A percentile compares a stretch with the other conserved stretches of the same genome.
phyloP scores from a whole-genome alignment of 2,797 vertebrate genomes.

The Sebastolobus alascanus region DNA sequence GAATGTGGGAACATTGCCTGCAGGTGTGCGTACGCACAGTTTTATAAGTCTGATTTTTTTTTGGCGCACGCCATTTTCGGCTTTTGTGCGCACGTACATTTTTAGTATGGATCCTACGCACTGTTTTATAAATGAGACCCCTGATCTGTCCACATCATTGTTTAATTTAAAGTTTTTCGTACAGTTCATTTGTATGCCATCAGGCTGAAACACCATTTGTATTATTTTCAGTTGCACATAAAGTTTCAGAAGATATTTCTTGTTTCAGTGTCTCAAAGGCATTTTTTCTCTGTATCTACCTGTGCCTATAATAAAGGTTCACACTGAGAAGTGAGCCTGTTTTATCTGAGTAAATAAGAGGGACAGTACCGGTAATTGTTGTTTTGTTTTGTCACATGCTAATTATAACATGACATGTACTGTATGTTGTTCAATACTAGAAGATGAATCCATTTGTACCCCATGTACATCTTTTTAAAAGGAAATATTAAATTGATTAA shows the following conservation, averaged over 20 bases:
- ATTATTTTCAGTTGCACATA: slow-evolving; percentile 37
- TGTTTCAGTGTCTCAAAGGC: slow-evolving; percentile 35
- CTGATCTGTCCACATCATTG: slow-evolving; percentile 6
- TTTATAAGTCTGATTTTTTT: no score
- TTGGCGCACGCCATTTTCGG: no score
- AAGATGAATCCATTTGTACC: slow-evolving; percentile 61
- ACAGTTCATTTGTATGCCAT: neutral
- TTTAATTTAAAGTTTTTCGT: slow-evolving; percentile 2
- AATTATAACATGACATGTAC: slow-evolving; percentile 77
- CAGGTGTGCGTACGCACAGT: no score
- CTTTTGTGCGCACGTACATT: no score
- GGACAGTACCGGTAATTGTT: slow-evolving; percentile 62
- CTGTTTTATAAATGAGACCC: no score
- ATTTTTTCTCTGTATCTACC: slow-evolving; percentile 42
- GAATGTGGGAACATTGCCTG: no score
- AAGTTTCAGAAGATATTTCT: slow-evolving; percentile 11
- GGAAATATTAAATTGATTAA: slow-evolving; percentile 82
- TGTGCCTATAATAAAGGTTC: slow-evolving; percentile 47
- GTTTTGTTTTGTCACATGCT: slow-evolving; percentile 71
- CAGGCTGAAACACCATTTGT: slow-evolving; percentile 10
- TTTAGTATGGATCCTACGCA: no score
- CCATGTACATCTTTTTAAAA: slow-evolving; percentile 81
- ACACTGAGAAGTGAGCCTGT: slow-evolving; percentile 59
- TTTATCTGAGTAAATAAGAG: slow-evolving; percentile 63
- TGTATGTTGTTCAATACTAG: slow-evolving; percentile 77